phyloP scores from a whole-genome alignment of 2,888 invertebrate species.

The Agrotis puta region DNA sequence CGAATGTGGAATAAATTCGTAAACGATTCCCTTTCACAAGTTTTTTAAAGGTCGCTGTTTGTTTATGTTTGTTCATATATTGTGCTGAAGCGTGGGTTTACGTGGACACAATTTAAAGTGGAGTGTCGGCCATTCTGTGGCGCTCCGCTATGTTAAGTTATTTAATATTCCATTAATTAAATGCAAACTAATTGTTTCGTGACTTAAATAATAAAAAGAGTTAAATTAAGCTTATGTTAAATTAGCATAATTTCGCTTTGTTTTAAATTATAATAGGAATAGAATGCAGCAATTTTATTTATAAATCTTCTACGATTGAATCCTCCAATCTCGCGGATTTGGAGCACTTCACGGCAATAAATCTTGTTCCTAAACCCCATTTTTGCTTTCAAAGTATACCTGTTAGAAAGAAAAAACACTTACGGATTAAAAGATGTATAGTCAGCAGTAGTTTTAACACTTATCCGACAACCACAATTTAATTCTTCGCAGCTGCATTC shows the following conservation, averaged over 20 bases:
- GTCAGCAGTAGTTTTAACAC: background rate
- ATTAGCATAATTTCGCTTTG: too few relatives aligned
- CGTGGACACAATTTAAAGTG: conserved; percentile 16
- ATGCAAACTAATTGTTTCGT: background rate
- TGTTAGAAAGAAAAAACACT: background rate
- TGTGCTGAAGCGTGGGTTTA: conserved; percentile 16
- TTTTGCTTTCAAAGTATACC: conserved; percentile 7
- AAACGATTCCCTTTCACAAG: conserved; percentile 19
- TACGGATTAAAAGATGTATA: too few relatives aligned
- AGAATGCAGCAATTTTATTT: background rate
- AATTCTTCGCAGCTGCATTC: background rate
- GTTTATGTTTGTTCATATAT: conserved; percentile 31
- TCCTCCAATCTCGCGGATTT: conserved; percentile 1
- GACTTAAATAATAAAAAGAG: too few relatives aligned
- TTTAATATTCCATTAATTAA: conserved; percentile 15
- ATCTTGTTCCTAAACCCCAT: conserved; percentile 7
- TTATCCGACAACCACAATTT: background rate
- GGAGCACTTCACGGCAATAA: conserved; percentile 9
- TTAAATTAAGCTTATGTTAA: too few relatives aligned
- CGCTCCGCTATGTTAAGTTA: background rate
- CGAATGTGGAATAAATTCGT: conserved; percentile 17
- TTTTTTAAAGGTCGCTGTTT: conserved; percentile 9
- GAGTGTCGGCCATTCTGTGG: background rate
- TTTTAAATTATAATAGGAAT: background rate
- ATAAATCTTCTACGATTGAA: conserved; percentile 22